These are phyloP conservation scores for Diabrotica virgifera DNA, from an alignment of 1,140 invertebrate genomes.

Conservation along the genomic window DNA sequence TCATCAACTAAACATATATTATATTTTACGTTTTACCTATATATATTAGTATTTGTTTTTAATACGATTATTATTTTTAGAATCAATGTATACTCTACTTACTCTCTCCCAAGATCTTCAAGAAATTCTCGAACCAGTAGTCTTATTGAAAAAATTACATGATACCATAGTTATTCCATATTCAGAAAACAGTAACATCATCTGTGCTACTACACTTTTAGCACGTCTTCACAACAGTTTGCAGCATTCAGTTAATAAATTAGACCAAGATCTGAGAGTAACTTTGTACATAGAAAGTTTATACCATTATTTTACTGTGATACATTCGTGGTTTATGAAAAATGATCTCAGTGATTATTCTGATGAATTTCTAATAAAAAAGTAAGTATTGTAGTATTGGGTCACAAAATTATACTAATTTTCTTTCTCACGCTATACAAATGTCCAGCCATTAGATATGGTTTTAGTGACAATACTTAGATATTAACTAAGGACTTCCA, in stretches of 20 bases:
- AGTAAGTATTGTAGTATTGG: slow-evolving; percentile 37
- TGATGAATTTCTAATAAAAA: slow-evolving; percentile 54
- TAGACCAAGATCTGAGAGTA: slow-evolving; percentile 51
- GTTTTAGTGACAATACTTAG: too few relatives aligned
- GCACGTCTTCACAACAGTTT: slow-evolving; percentile 50
- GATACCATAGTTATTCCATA: slow-evolving; percentile 46
- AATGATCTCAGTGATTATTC: slow-evolving; percentile 54
- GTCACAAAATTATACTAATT: too few relatives aligned
- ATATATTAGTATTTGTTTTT: slow-evolving; percentile 7
- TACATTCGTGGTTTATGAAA: slow-evolving; percentile 55
- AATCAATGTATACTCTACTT: slow-evolving; percentile 48
- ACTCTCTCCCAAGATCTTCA: slow-evolving; percentile 46
- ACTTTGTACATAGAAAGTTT: slow-evolving; percentile 53
- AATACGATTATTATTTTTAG: slow-evolving; percentile 29
- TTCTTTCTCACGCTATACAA: too few relatives aligned
- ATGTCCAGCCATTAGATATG: too few relatives aligned
- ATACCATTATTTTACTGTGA: slow-evolving; percentile 53
- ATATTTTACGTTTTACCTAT: background rate
- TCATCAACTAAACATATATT: background rate
- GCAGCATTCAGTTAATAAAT: slow-evolving; percentile 46
- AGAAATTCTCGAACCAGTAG: slow-evolving; percentile 45
- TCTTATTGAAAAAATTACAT: slow-evolving; percentile 51
- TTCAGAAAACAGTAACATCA: slow-evolving; percentile 42
- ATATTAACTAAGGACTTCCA: too few relatives aligned
- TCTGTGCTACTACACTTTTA: slow-evolving; percentile 49